phyloP scores from a whole-genome alignment of 92 coral and sea anemone species.

The Siderastrea siderea region DNA sequence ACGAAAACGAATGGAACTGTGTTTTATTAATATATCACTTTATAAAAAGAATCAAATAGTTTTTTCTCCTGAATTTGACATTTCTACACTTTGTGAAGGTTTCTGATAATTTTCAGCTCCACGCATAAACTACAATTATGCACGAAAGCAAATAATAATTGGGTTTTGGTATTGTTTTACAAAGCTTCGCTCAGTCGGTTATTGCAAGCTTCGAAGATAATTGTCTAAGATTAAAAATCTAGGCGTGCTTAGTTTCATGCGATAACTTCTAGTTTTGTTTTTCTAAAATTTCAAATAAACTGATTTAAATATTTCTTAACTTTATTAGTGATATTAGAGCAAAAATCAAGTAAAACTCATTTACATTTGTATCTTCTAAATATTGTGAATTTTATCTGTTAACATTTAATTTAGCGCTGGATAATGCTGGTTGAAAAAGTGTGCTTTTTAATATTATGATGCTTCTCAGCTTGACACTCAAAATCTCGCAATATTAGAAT shows the following conservation, averaged over 20 bases:
- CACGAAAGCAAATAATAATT: conserved; percentile 17
- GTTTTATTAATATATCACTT: conserved; percentile 15
- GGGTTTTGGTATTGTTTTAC: conserved; percentile 20
- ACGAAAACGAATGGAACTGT: neutral
- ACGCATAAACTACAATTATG: neutral
- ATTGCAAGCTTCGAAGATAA: neutral
- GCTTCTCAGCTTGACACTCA: conserved; percentile 24
- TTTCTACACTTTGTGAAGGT: neutral
- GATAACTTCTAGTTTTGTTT: neutral
- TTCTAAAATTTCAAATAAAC: neutral
- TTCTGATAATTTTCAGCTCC: neutral
- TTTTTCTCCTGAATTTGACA: neutral
- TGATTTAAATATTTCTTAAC: neutral
- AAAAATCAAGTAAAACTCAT: conserved; percentile 2
- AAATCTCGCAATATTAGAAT: neutral
- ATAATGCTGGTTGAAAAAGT: conserved; percentile 24
- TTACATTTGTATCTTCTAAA: conserved; percentile 35
- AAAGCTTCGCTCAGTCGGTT: conserved; percentile 15
- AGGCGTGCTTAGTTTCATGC: neutral
- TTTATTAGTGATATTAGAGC: neutral
- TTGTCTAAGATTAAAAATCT: conserved; percentile 4
- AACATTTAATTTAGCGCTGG: conserved; percentile 18
- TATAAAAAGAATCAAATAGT: neutral
- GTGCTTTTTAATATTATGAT: conserved; percentile 19
- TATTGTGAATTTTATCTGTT: conserved; percentile 35